These are phyloP conservation scores for Lindbergichthys nudifrons DNA, from an alignment of 2,797 vertebrate species.

Conservation along the genomic window DNA sequence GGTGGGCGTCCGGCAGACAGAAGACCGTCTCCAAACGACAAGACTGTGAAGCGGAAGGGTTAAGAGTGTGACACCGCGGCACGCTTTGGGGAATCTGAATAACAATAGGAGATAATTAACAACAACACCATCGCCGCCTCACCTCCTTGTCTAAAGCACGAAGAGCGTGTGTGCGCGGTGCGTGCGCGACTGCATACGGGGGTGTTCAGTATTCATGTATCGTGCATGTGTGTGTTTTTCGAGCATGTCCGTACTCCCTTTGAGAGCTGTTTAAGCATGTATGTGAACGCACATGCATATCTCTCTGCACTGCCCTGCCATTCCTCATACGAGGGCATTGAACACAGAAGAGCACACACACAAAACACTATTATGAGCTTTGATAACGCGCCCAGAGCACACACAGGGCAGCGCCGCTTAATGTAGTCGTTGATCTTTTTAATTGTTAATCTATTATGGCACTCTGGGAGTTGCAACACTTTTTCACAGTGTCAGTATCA, in stretches of 20 bases:
- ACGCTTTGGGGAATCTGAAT: slow-evolving; percentile 81
- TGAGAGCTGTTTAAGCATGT: slow-evolving; percentile 26
- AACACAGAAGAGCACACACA: slow-evolving; percentile 54
- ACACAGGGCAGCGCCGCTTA: slow-evolving; percentile 51
- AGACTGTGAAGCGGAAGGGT: slow-evolving; percentile 75
- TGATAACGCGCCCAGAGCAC: slow-evolving; percentile 46
- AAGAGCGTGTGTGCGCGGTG: slow-evolving; percentile 30
- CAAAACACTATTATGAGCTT: slow-evolving; percentile 43
- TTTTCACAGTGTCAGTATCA: slow-evolving; percentile 50
- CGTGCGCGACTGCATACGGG: neutral
- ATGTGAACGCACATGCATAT: neutral
- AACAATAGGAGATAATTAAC: slow-evolving; percentile 85
- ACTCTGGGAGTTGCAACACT: slow-evolving; percentile 57
- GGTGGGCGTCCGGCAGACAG: slow-evolving; percentile 75
- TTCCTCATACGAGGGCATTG: slow-evolving; percentile 47
- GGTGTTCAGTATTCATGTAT: slow-evolving; percentile 21
- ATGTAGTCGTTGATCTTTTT: slow-evolving; percentile 75
- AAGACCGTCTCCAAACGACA: slow-evolving; percentile 58
- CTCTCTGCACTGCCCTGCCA: slow-evolving; percentile 20
- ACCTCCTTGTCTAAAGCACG: slow-evolving; percentile 54
- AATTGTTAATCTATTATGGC: slow-evolving; percentile 75
- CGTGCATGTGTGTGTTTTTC: slow-evolving; percentile 6
- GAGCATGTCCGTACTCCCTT: slow-evolving; percentile 22
- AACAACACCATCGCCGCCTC: slow-evolving; percentile 68
- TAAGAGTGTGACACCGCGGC: slow-evolving; percentile 78